Evolutionary conservation across 92 coral and sea anemone species (phyloP).

Genomic region (Phenganax marumi): DNA sequence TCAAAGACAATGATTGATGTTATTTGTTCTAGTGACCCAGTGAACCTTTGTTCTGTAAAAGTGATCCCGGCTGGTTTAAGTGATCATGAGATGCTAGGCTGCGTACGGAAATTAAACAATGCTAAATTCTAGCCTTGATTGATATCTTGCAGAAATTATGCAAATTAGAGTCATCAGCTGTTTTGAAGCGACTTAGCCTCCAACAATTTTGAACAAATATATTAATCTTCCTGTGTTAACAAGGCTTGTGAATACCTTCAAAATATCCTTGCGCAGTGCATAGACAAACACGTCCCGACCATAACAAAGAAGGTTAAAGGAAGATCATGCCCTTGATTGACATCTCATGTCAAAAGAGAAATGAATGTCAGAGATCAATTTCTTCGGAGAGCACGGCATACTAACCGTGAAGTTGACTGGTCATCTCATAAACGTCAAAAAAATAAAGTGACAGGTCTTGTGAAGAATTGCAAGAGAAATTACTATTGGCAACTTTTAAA

Average conservation of each 20-base stretch:
- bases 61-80: conserved; percentile 59
- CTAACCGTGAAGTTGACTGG: background rate
- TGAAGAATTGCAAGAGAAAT: background rate
- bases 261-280: background rate
- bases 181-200: conserved; percentile 47
- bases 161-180: conserved; percentile 37
- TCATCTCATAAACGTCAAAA: background rate
- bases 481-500: background rate
- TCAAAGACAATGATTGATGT: conserved; percentile 50
- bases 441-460: background rate
- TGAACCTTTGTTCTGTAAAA: conserved; percentile 46
- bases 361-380: background rate
- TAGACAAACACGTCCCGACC: background rate
- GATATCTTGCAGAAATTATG: conserved; percentile 50
- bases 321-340: background rate
- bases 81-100: conserved; percentile 59
- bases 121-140: conserved; percentile 38
- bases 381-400: background rate
- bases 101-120: conserved; percentile 53
- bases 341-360: background rate
- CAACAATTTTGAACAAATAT: conserved; percentile 27
- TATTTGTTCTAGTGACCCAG: conserved; percentile 46
- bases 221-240: conserved; percentile 32
- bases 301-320: background rate
- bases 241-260: background rate